A percentile compares a stretch with the other conserved stretches of the same genome.
Evolutionary conservation across 2,797 vertebrate genomes (phyloP).

Genomic region (Pangasius larnaudii): DNA sequence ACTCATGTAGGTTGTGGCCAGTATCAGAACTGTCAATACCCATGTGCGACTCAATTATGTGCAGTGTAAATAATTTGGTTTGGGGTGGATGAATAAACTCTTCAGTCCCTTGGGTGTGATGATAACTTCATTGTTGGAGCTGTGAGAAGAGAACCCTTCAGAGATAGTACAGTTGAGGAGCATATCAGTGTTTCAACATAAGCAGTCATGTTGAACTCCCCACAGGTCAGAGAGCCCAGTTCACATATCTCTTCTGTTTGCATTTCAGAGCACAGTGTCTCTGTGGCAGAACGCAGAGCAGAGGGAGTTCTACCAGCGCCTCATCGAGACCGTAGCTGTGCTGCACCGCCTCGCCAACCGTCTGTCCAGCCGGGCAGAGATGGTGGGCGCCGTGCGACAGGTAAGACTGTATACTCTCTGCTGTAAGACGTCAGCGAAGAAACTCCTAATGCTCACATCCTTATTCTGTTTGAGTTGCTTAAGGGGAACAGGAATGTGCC

Average conservation of each 20-base stretch:
- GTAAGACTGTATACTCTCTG: conserved; percentile 66
- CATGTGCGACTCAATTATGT: background rate
- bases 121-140: background rate
- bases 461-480: conserved; percentile 29
- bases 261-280: conserved; percentile 82
- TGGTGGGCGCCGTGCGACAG: conserved; percentile 94
- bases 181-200: background rate
- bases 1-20: background rate
- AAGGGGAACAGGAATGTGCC: conserved; percentile 43
- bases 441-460: background rate
- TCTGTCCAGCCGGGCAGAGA: conserved; percentile 92
- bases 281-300: conserved; percentile 93
- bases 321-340: conserved; percentile 87
- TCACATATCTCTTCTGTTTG: background rate
- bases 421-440: conserved; percentile 3
- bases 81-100: conserved; percentile 1
- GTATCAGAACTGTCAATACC: background rate
- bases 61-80: conserved; percentile 17
- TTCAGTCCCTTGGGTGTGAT: background rate
- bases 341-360: conserved; percentile 88
- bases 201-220: background rate
- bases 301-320: conserved; percentile 89
- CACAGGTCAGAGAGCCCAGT: background rate
- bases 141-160: background rate
- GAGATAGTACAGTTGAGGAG: background rate